Evolutionary conservation across 2,888 invertebrate species (phyloP).

Genomic region (Caenorhabditis becei): DNA sequence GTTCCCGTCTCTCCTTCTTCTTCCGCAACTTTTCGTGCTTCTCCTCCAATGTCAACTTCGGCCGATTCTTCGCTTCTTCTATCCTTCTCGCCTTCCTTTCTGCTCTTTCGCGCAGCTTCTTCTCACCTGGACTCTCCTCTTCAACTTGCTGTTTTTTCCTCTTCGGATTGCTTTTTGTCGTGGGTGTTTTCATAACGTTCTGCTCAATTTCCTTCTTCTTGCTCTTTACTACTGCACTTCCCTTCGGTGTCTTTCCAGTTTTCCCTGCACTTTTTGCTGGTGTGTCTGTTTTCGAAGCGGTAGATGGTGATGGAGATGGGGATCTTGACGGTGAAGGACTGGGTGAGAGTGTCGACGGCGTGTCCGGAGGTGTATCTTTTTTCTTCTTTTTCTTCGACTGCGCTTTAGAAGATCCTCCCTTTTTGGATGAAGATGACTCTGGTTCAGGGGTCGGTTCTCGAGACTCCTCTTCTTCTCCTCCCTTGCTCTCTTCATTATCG

Average conservation of each 20-base stretch:
- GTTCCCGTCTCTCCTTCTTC: slow-evolving; percentile 40
- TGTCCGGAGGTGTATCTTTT: slow-evolving; percentile 10
- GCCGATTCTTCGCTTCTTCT: slow-evolving; percentile 30
- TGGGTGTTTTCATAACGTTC: not conserved
- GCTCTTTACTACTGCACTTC: not conserved
- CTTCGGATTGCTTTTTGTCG: not conserved
- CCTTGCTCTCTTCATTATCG: slow-evolving; percentile 11
- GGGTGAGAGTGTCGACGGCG: slow-evolving; percentile 22
- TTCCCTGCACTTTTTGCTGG: no score
- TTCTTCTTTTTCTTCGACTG: slow-evolving; percentile 35
- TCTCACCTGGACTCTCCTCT: slow-evolving; percentile 18
- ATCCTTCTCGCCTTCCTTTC: slow-evolving; percentile 31
- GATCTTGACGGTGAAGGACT: slow-evolving; percentile 23
- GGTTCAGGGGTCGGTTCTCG: slow-evolving; percentile 11
- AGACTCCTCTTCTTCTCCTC: slow-evolving; percentile 4
- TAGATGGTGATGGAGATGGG: slow-evolving; percentile 8
- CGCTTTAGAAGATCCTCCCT: not conserved
- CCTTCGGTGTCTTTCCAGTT: not conserved
- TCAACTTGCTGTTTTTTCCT: slow-evolving; percentile 10
- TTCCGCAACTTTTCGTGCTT: slow-evolving; percentile 28
- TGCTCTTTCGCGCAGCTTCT: slow-evolving; percentile 24
- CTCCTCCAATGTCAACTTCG: slow-evolving; percentile 30
- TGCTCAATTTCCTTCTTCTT: not conserved
- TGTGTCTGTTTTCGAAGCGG: no score
- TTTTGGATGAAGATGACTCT: slow-evolving; percentile 5